Evolutionary conservation across 2,888 invertebrate species (phyloP).

Genomic region (Dicycla oo): DNA sequence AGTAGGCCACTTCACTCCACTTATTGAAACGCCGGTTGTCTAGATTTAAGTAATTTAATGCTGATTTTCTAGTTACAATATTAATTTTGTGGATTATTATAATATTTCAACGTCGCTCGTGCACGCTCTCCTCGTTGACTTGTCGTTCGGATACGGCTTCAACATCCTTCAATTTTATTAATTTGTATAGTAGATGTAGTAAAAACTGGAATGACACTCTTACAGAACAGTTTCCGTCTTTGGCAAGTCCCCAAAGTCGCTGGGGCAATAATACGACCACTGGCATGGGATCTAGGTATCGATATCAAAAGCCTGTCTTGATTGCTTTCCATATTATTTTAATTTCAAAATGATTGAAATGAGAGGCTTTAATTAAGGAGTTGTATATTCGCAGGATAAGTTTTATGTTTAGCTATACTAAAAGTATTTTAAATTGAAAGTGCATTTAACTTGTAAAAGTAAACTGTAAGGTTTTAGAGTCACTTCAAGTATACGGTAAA

Average conservation of each 20-base stretch:
- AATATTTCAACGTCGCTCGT: no score
- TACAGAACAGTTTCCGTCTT: conserved; percentile 40
- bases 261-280: conserved; percentile 11
- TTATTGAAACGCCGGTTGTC: no score
- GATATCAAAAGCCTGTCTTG: conserved; percentile 16
- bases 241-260: conserved; percentile 43
- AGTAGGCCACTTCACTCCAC: no score
- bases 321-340: conserved; percentile 5
- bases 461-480: conserved; percentile 3
- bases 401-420: neutral
- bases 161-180: no score
- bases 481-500: neutral
- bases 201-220: conserved; percentile 59
- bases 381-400: neutral
- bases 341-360: neutral
- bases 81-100: no score
- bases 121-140: no score
- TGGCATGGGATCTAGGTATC: neutral
- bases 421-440: neutral
- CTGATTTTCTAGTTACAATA: no score
- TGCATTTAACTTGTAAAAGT: neutral
- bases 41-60: no score
- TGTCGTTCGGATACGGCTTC: no score
- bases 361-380: neutral
- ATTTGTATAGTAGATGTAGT: conserved; percentile 63